Conservation (phyloP, 2,888 invertebrate species). For the Copidosoma aretas region DNA sequence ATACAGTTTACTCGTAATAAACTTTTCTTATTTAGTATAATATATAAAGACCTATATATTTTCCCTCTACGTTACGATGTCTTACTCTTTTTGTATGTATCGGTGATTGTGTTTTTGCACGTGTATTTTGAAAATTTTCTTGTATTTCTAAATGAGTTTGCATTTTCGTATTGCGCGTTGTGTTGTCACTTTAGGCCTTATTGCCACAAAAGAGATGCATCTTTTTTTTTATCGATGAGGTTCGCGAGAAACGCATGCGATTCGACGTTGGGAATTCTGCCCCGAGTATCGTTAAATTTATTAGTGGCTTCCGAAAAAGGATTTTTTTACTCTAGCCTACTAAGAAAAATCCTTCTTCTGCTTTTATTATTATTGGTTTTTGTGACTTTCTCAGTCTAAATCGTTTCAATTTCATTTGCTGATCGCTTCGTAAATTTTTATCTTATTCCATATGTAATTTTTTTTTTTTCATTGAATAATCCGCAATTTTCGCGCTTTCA, state of each 20-base stretch:
- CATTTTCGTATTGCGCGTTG: conserved; percentile 35
- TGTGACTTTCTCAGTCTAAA: conserved; percentile 36
- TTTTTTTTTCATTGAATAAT: conserved; percentile 30
- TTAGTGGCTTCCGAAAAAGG: conserved; percentile 7
- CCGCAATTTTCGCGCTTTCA: conserved; percentile 45
- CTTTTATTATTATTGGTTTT: not conserved
- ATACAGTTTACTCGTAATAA: conserved; percentile 40
- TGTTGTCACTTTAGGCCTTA: conserved; percentile 38
- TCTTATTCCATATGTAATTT: conserved; percentile 21
- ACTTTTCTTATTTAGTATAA: conserved; percentile 19
- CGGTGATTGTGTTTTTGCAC: conserved; percentile 20
- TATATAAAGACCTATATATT: conserved; percentile 40
- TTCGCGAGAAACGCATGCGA: conserved; percentile 35
- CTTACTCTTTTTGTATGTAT: conserved; percentile 11
- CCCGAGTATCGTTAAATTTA: conserved; percentile 3
- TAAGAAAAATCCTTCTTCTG: conserved; percentile 25
- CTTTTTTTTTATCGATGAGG: conserved; percentile 20
- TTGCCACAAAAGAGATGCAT: conserved; percentile 21
- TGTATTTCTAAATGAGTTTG: conserved; percentile 7
- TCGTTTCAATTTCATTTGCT: conserved; percentile 39
- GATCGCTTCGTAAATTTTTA: conserved; percentile 30
- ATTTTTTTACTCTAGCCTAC: conserved; percentile 16
- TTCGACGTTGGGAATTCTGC: conserved; percentile 23
- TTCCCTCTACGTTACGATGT: conserved; percentile 24
- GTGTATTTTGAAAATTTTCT: too few relatives aligned